Conservation (phyloP, 37 sponge, comb jelly and placozoan species). For the Beroe ovata region DNA sequence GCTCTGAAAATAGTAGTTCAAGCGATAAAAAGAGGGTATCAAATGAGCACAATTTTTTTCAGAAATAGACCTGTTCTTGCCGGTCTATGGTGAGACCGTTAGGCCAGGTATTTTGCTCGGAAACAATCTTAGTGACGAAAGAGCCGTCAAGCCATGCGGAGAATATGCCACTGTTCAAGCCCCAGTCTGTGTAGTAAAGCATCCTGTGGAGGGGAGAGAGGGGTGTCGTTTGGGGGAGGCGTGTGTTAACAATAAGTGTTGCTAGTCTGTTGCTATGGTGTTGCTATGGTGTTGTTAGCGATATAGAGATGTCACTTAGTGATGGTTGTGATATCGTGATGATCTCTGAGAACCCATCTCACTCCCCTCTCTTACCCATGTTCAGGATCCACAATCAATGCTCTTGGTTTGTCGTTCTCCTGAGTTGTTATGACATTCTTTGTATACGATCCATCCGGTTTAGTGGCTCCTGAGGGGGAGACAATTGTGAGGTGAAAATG, state of each 20-base stretch:
- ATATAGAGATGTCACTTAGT: too few relatives aligned
- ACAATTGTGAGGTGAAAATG: too few relatives aligned
- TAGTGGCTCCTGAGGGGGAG: constrained; percentile 11
- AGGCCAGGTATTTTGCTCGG: constrained; percentile 1
- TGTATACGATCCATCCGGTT: constrained; percentile 2
- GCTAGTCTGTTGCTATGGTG: too few relatives aligned
- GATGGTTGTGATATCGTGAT: too few relatives aligned
- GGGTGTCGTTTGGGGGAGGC: too few relatives aligned
- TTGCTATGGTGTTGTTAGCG: too few relatives aligned
- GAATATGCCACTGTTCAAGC: neutral
- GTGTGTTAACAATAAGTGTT: too few relatives aligned
- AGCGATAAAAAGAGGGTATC: too few relatives aligned
- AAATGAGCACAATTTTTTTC: too few relatives aligned
- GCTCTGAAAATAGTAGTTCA: too few relatives aligned
- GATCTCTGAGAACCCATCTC: too few relatives aligned
- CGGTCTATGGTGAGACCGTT: constrained; percentile 65
- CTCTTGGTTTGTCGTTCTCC: constrained; percentile 40
- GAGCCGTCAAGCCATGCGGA: constrained; percentile 16
- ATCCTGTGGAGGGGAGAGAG: neutral
- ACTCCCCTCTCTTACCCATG: constrained; percentile 18
- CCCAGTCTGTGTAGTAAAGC: constrained; percentile 51
- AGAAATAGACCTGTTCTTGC: constrained; percentile 22
- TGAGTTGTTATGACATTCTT: neutral
- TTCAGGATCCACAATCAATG: constrained; percentile 22
- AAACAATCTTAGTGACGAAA: neutral